phyloP scores from a whole-genome alignment of 92 coral and sea anemone species.

The Metridium senile region DNA sequence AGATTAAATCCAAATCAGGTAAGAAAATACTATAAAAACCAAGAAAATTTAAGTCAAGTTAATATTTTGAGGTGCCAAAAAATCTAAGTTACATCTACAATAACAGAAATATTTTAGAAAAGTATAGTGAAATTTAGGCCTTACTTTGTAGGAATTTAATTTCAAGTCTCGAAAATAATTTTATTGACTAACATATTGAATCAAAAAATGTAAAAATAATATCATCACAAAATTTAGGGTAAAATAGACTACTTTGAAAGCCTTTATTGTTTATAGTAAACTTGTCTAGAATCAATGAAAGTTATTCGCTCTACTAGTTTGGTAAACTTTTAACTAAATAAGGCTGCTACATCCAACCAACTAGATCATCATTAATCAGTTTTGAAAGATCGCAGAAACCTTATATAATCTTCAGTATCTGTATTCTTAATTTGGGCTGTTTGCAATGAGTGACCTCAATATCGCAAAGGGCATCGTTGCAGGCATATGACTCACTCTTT shows the following conservation, averaged over 20 bases:
- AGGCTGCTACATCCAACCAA: background rate
- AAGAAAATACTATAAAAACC: constrained; percentile 1
- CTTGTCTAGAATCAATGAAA: too few species aligned
- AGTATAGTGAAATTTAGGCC: too few species aligned
- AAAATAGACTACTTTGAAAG: too few species aligned
- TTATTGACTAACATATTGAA: background rate
- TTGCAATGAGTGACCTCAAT: background rate
- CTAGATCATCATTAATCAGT: constrained; percentile 16
- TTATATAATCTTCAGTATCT: constrained; percentile 8
- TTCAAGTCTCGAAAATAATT: too few species aligned
- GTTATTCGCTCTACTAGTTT: background rate
- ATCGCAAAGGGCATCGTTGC: background rate
- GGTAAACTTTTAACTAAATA: constrained; percentile 20
- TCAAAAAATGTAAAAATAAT: background rate
- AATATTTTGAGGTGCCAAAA: background rate
- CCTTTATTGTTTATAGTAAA: too few species aligned
- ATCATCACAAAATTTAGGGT: background rate
- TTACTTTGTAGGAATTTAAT: too few species aligned
- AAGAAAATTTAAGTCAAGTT: background rate
- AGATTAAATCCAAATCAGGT: constrained; percentile 87
- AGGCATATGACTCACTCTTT: background rate
- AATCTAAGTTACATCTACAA: too few species aligned
- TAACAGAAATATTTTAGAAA: too few species aligned
- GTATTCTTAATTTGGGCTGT: constrained; percentile 3
- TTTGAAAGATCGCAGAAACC: background rate